A percentile compares a stretch with the other conserved stretches of the same genome.
Conservation (phyloP, 1,140 invertebrate species). For the Bombus difficillimus region DNA sequence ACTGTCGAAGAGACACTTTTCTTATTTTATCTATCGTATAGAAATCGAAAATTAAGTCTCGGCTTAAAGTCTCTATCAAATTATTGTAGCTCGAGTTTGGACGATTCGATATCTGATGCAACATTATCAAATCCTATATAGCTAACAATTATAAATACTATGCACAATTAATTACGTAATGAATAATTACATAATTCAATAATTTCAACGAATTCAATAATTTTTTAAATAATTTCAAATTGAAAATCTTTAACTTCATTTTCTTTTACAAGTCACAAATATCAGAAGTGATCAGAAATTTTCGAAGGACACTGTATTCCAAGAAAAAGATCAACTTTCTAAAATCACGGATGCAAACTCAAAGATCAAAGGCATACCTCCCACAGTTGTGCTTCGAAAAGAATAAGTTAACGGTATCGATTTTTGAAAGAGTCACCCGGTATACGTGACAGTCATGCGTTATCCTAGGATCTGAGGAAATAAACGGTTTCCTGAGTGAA, state of each 20-base stretch:
- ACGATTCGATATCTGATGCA: too few species aligned
- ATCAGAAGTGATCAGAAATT: too few species aligned
- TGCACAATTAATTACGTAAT: background rate
- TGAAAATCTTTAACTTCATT: background rate
- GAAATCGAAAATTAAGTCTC: too few species aligned
- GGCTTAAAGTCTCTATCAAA: background rate
- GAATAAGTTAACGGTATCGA: slow-evolving; percentile 32
- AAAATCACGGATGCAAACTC: background rate
- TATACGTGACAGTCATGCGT: slow-evolving; percentile 39
- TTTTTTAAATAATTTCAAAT: background rate
- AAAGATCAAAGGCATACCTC: background rate
- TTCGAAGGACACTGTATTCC: too few species aligned
- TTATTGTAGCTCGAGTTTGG: background rate
- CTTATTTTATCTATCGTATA: background rate
- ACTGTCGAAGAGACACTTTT: background rate
- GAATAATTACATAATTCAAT: too few species aligned
- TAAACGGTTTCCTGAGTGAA: slow-evolving; percentile 70
- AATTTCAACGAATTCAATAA: too few species aligned
- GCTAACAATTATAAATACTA: background rate
- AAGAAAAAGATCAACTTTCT: background rate
- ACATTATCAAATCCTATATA: background rate
- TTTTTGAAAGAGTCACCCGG: slow-evolving; percentile 46
- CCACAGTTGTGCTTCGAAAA: background rate
- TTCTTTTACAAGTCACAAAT: too few species aligned
- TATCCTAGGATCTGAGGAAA: slow-evolving; percentile 64